phyloP scores from a whole-genome alignment of 1,140 invertebrate species.

The Sycophila sp. region DNA sequence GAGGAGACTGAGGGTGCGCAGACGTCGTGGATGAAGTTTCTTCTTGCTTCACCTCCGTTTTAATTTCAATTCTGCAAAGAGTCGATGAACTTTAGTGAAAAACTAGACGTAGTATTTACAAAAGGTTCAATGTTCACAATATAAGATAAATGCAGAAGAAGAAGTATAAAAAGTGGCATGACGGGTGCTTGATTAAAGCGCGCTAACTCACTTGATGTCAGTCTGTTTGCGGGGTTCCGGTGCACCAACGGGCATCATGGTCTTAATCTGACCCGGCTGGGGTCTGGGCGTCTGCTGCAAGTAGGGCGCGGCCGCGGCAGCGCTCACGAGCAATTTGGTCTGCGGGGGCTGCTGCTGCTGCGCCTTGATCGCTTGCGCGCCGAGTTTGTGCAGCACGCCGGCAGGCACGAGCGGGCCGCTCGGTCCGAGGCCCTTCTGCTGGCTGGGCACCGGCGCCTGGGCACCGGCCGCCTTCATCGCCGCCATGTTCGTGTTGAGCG shows the following conservation, averaged over 20 bases:
- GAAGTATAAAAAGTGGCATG: background rate
- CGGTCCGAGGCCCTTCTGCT: too few species aligned
- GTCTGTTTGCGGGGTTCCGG: slow-evolving; percentile 46
- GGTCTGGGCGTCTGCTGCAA: slow-evolving; percentile 44
- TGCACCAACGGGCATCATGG: slow-evolving; percentile 47
- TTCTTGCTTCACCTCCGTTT: slow-evolving; percentile 48
- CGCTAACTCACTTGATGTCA: slow-evolving; percentile 53
- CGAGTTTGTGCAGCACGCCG: background rate
- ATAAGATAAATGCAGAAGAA: slow-evolving; percentile 6
- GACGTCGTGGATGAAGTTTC: slow-evolving; percentile 41
- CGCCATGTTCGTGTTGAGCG: slow-evolving; percentile 52
- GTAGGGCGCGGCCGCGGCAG: slow-evolving; percentile 37
- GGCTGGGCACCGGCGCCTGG: background rate
- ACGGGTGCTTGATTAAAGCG: too few species aligned
- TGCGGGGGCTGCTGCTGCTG: slow-evolving; percentile 52
- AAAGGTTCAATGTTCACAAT: background rate
- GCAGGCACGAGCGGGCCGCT: too few species aligned
- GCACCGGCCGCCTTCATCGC: slow-evolving; percentile 40
- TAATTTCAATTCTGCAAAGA: slow-evolving; percentile 39
- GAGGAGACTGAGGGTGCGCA: slow-evolving; percentile 47
- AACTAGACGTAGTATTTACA: background rate
- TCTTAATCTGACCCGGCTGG: slow-evolving; percentile 54
- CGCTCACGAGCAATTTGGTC: too few species aligned
- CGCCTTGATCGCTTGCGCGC: slow-evolving; percentile 44
- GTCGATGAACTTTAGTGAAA: background rate